Base-by-base conservation (phyloP, 2,797 vertebrate species). In the Cirrhinus mrigala region DNA sequence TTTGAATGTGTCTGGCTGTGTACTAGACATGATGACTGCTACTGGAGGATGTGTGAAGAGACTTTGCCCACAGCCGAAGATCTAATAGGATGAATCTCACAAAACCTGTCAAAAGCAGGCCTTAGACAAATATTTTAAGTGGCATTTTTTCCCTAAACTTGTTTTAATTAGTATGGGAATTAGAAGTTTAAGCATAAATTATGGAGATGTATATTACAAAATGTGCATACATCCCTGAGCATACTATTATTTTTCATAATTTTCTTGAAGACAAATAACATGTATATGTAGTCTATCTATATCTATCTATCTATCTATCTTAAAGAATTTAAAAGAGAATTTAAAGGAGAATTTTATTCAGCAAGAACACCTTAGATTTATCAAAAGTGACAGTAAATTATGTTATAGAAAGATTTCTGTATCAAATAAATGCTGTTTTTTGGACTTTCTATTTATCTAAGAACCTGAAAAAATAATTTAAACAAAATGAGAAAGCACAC, bases 41-140 rank as follows among this genome's bases (percentile, higher is more conserved):
- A 6, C 12, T 69, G 33, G 20, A 54, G 22, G 15, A 81, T 3
- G 50, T 56, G 33, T 70, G 33, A 81, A 56, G 22, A 70, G 33
- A 70, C 60, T 64, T 48, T 70, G 24, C 50, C 73, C 73, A 75
- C 27, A 76, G 48, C 8, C 50, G 15, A 77, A 58, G n/a, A 46
- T 60, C 22, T 18, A 40, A 40, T 8, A 76, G 20, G 3, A 29
- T 12, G 8, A 29, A 24, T 69, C 46, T 37, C 62, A n/a, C 22
- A 54, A 68, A 81, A 40, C 46, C 24, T 66, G 24, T 79, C 24
- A 79, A 66, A 3, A 64, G 29, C 58, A 29, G 8, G 18, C 29
- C 11, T 10, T 4, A 20, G 24, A 27, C 60, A 27, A 9, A 2
- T 0, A 29, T 18, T 27, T 71, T 73, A 48, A 18, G 3, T 75